Percentiles rank a stretch among this genome's conserved stretches.
Conservation (phyloP, 2,113 vertebrate species). For the Rhineura floridana region DNA sequence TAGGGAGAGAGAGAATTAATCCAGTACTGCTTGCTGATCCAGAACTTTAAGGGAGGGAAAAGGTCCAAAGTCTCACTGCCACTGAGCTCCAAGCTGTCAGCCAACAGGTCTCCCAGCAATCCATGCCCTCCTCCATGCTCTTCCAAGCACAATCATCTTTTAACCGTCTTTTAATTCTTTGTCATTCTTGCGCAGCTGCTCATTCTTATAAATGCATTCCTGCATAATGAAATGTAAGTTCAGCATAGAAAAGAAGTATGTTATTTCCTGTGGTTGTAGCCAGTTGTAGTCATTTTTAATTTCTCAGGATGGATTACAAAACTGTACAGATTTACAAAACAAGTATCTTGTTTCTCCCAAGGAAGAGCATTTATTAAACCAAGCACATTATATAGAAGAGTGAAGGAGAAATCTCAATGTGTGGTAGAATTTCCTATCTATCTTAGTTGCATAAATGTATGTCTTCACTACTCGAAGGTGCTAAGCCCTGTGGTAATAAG, state of each 20-base stretch:
- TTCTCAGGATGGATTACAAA: no score
- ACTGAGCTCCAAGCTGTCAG: neutral
- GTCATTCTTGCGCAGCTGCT: neutral
- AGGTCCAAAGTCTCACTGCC: neutral
- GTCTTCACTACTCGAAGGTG: neutral
- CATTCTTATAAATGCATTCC: neutral
- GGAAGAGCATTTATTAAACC: neutral
- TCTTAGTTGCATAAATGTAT: no score
- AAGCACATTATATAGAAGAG: neutral
- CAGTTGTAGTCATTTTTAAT: neutral
- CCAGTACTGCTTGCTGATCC: neutral
- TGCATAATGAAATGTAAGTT: neutral
- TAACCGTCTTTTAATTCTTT: neutral
- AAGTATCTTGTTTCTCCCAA: neutral
- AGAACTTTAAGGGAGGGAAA: neutral
- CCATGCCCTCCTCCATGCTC: neutral
- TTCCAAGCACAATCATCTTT: neutral
- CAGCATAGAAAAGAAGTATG: neutral
- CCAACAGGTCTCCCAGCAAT: neutral
- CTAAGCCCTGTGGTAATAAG: no score
- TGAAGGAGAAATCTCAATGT: neutral
- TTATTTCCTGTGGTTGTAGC: neutral
- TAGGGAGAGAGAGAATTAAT: neutral
- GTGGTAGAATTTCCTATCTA: neutral
- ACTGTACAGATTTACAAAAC: neutral